Percentiles rank a stretch among this genome's conserved stretches.
Conservation (phyloP, 2,797 vertebrate genomes). For the Telmatherina bonti region DNA sequence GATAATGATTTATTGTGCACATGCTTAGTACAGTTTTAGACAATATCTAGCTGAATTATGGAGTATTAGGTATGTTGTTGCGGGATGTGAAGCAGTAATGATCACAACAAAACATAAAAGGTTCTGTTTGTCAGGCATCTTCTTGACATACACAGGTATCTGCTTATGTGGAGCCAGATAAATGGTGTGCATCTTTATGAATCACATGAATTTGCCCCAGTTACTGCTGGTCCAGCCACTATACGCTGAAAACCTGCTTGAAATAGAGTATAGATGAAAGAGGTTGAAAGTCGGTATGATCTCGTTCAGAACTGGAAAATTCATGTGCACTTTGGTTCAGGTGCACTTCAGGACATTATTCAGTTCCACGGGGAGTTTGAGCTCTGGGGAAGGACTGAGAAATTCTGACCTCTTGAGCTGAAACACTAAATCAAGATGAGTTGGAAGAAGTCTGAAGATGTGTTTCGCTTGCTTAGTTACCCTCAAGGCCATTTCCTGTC, state of each 20-base stretch:
- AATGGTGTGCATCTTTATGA: too few relatives aligned
- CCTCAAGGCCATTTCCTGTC: conserved; percentile 64
- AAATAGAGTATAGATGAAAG: neutral
- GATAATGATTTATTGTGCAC: too few relatives aligned
- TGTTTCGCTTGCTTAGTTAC: conserved; percentile 61
- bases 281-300: conserved; percentile 11
- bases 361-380: conserved; percentile 14
- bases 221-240: too few relatives aligned
- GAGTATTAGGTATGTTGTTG: too few relatives aligned
- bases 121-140: too few relatives aligned
- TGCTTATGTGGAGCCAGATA: too few relatives aligned
- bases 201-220: too few relatives aligned
- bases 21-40: too few relatives aligned
- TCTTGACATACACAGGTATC: too few relatives aligned
- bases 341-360: conserved; percentile 11
- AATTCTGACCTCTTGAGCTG: conserved; percentile 41
- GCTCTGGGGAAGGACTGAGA: conserved; percentile 21
- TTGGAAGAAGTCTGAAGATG: conserved; percentile 52
- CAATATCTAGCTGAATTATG: too few relatives aligned
- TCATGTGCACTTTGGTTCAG: conserved; percentile 1
- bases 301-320: conserved; percentile 6
- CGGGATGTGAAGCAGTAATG: too few relatives aligned
- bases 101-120: too few relatives aligned
- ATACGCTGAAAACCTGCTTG: neutral
- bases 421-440: conserved; percentile 63